A percentile compares a stretch with the other conserved stretches of the same genome.
Evolutionary conservation across 2,113 vertebrate genomes (phyloP).

Genomic region (Dipodomys merriami): DNA sequence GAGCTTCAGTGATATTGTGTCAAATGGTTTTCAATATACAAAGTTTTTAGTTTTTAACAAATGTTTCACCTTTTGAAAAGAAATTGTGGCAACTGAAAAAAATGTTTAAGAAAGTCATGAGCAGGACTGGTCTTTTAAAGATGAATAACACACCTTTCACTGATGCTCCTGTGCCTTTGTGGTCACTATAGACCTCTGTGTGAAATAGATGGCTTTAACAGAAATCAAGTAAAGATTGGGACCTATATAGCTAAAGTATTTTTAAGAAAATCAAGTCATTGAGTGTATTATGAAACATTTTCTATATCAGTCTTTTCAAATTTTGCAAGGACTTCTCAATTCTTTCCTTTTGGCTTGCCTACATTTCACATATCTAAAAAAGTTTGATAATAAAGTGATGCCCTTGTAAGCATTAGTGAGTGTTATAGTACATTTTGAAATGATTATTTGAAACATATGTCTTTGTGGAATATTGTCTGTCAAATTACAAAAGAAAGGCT

Average conservation of each 20-base stretch:
- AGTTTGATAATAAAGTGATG: constrained; percentile 70
- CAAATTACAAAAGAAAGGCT: constrained; percentile 80
- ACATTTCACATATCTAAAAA: constrained; percentile 69
- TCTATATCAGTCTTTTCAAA: constrained; percentile 25
- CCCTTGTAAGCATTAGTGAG: constrained; percentile 71
- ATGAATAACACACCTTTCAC: background rate
- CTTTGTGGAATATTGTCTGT: constrained; percentile 83
- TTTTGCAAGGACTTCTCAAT: constrained; percentile 41
- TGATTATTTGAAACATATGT: constrained; percentile 82
- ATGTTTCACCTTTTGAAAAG: constrained; percentile 43
- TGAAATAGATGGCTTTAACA: background rate
- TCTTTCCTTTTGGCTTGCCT: constrained; percentile 17
- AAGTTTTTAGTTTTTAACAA: constrained; percentile 62
- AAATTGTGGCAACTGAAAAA: constrained; percentile 47
- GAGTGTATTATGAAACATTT: background rate
- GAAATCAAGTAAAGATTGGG: background rate
- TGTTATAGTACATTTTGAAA: constrained; percentile 65
- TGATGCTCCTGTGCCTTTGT: background rate
- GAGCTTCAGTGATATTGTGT: constrained; percentile 70
- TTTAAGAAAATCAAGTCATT: constrained; percentile 9
- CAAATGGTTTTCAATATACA: constrained; percentile 36
- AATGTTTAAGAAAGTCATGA: constrained; percentile 18
- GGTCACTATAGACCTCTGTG: background rate
- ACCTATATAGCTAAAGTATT: background rate
- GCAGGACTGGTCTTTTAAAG: background rate